Percentiles rank a stretch among this genome's conserved stretches.
Evolutionary conservation across 1,140 invertebrate genomes (phyloP).

Genomic region (Zaprionus ornatus): DNA sequence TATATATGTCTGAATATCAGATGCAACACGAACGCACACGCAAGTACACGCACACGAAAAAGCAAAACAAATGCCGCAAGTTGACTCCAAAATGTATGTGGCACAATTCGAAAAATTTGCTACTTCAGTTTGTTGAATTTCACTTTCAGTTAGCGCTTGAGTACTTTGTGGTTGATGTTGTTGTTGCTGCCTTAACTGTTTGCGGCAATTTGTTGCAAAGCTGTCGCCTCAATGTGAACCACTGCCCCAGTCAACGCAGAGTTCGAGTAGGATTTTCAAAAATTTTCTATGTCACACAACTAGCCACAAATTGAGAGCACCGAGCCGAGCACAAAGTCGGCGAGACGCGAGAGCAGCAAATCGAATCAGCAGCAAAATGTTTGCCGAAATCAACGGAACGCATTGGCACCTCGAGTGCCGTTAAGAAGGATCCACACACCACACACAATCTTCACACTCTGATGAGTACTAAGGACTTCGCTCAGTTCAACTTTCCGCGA

Average conservation of each 20-base stretch:
- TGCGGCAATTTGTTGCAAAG: too few species aligned
- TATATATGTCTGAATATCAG: background rate
- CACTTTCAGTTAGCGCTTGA: background rate
- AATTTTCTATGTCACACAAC: slow-evolving; percentile 50
- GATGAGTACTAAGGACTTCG: background rate
- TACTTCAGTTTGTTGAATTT: slow-evolving; percentile 24
- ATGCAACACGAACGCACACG: slow-evolving; percentile 28
- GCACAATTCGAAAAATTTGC: slow-evolving; percentile 14
- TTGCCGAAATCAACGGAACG: slow-evolving; percentile 38
- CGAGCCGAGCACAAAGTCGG: slow-evolving; percentile 26
- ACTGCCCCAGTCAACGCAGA: slow-evolving; percentile 4
- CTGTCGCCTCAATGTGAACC: background rate
- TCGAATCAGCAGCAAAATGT: slow-evolving; percentile 32
- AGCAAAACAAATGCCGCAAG: slow-evolving; percentile 1
- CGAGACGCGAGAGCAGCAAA: slow-evolving; percentile 24
- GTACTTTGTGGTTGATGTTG: background rate
- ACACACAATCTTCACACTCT: slow-evolving; percentile 11
- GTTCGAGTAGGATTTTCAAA: slow-evolving; percentile 16
- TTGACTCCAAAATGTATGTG: slow-evolving; percentile 6
- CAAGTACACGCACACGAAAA: slow-evolving; percentile 15
- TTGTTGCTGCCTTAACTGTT: background rate
- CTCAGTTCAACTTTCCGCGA: background rate
- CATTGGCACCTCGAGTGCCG: slow-evolving; percentile 29
- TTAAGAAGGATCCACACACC: slow-evolving; percentile 14
- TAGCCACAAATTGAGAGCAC: slow-evolving; percentile 31